Conservation (phyloP, 2,888 invertebrate genomes). For the Lymantria monacha region DNA sequence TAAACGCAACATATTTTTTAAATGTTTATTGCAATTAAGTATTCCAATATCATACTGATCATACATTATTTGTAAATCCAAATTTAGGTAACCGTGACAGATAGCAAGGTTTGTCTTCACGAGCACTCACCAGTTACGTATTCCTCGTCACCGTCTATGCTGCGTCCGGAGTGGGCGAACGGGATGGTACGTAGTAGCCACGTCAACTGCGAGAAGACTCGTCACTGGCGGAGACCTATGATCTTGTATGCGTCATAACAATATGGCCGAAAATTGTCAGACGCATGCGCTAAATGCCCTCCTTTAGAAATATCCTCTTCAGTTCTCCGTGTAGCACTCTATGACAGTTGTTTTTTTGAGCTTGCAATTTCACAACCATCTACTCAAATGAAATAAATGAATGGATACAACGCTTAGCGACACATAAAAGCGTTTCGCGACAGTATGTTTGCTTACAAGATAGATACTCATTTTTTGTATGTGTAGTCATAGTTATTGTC, state of each 20-base stretch:
- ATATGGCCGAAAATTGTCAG: constrained; percentile 84
- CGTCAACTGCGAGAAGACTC: constrained; percentile 94
- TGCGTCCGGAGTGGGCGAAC: constrained; percentile 96
- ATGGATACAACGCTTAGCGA: too few relatives aligned
- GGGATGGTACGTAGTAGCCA: constrained; percentile 96
- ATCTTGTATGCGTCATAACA: constrained; percentile 89
- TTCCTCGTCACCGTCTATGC: constrained; percentile 97
- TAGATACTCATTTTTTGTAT: too few relatives aligned
- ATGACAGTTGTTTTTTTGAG: constrained; percentile 4
- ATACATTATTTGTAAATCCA: constrained; percentile 70
- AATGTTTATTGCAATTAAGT: constrained; percentile 44
- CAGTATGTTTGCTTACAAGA: too few relatives aligned
- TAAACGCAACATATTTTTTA: constrained; percentile 60
- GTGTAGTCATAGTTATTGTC: too few relatives aligned
- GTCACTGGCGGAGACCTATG: constrained; percentile 90
- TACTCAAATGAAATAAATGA: not conserved
- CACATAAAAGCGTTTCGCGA: too few relatives aligned
- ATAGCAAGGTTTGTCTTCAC: constrained; percentile 79
- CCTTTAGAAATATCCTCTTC: not conserved
- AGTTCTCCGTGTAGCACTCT: not conserved
- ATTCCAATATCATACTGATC: constrained; percentile 49
- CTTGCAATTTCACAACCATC: not conserved
- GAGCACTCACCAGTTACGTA: constrained; percentile 95
- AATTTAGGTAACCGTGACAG: constrained; percentile 77
- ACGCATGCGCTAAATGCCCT: constrained; percentile 65